These are phyloP conservation scores for Acronicta leporina DNA, from an alignment of 2,888 invertebrate species.

Conservation along the genomic window DNA sequence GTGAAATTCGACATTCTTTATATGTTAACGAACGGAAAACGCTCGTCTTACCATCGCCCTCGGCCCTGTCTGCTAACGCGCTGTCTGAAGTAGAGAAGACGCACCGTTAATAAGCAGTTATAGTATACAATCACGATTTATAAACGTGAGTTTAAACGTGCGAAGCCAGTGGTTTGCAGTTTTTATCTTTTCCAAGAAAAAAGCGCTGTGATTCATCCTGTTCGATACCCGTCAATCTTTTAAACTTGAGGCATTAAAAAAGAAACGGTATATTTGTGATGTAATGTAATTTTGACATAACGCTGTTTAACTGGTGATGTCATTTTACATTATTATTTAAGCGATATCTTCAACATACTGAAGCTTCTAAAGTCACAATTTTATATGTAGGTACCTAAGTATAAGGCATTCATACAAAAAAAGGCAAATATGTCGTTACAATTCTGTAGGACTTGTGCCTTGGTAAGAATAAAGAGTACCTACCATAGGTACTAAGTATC, in stretches of 20 bases:
- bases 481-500: no score
- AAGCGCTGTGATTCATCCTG: constrained; percentile 30
- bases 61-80: constrained; percentile 18
- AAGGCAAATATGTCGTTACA: no score
- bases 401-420: no score
- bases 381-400: no score
- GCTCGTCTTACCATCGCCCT: constrained; percentile 14
- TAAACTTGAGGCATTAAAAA: background rate
- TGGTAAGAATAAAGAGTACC: no score
- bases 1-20: background rate
- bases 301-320: background rate
- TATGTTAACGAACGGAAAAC: background rate
- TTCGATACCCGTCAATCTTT: constrained; percentile 10
- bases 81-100: constrained; percentile 2
- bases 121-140: constrained; percentile 40
- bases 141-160: constrained; percentile 40
- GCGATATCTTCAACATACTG: no score
- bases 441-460: no score
- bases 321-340: no score
- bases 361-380: no score
- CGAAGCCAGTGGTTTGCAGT: constrained; percentile 16
- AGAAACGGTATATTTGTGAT: constrained; percentile 1
- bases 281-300: constrained; percentile 14
- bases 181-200: constrained; percentile 42
- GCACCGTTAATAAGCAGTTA: constrained; percentile 38